These are phyloP conservation scores for Danionella cerebrum DNA, from an alignment of 2,113 vertebrate genomes.

Conservation along the genomic window DNA sequence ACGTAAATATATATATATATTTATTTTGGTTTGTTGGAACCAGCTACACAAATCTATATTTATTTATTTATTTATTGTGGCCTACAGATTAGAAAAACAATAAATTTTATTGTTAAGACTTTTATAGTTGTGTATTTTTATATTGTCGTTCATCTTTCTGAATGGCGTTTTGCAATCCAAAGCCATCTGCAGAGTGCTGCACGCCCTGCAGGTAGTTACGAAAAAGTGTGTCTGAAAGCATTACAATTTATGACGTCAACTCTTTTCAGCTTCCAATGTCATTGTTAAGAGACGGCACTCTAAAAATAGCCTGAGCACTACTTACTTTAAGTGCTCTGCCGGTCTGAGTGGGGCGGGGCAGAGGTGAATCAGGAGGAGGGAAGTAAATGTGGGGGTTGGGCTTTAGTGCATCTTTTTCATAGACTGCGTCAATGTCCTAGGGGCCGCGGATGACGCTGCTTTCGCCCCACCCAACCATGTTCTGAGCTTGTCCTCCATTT, in stretches of 20 bases:
- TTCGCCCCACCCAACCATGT: conserved; percentile 19
- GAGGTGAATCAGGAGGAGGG: conserved; percentile 17
- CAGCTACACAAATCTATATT: conserved; percentile 71
- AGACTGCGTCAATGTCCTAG: conserved; percentile 18
- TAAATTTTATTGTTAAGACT: conserved; percentile 47
- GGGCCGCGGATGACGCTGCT: conserved; percentile 3
- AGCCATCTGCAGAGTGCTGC: not conserved
- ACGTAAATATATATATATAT: conserved; percentile 33
- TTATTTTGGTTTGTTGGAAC: conserved; percentile 51
- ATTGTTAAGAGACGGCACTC: conserved; percentile 38
- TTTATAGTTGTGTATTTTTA: conserved; percentile 28
- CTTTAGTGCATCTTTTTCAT: conserved; percentile 11
- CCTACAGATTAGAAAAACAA: conserved; percentile 45
- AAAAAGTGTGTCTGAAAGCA: conserved; percentile 47
- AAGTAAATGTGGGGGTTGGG: conserved; percentile 27
- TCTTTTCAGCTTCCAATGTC: conserved; percentile 50
- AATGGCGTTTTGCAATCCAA: not conserved
- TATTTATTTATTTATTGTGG: conserved; percentile 61
- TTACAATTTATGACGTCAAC: conserved; percentile 55
- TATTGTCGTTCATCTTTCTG: not conserved
- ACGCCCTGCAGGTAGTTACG: conserved; percentile 19
- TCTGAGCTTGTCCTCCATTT: conserved; percentile 43
- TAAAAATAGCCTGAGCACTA: conserved; percentile 63
- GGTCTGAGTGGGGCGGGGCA: conserved; percentile 44
- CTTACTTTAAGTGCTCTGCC: conserved; percentile 65